Evolutionary conservation across 2,113 vertebrate genomes (phyloP), one percentile per base, ranked within the genome.

Genomic region (Pseudopodoces humilis): DNA sequence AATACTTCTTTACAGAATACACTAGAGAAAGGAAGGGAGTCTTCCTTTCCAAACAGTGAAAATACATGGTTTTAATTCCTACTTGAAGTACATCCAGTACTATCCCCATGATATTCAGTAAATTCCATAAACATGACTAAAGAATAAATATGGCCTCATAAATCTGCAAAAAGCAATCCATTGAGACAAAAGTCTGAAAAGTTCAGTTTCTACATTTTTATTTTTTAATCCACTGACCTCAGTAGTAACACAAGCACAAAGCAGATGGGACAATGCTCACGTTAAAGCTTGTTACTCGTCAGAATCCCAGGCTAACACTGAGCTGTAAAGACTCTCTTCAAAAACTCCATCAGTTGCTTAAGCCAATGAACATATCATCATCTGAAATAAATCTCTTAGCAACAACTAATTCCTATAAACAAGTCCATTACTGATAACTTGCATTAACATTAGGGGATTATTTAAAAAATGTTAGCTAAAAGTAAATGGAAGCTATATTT

Each of bases 401-500:
- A 96, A 86, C 92, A 97, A 96, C 78, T 96, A 95, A 94, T 94
- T 95, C 55, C 78, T 83, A 67, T 43, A 79, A 85, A 67, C 30
- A 80, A 83, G 49, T 69, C 68, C 76, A 52, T 81, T 86, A 53
- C 65, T 89, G 76, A 96, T 83, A 83, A 76, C 86, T 94, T 94
- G 27, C 52, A 88, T 92, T 97, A 93, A 78, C 60, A 82, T 62
- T 60, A 87, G 53, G 49, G 44, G 23, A 67, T 46, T 76, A 78
- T 89, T 90, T 86, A 53, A 83, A 91, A 76, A 90, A 94, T 30
- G 9, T 63, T 74, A 91, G 53, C 75, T 69, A 91, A 82, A 70
- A 80, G 33, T 92, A 92, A 96, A 62, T 18, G 77, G 24, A 46
- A 93, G 62, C 23, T 70, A 18, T 35, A 37, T 92, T 94, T 94